These are phyloP conservation scores for Dinothrombium tinctorium DNA, from an alignment of 1,140 invertebrate genomes.

Conservation along the genomic window DNA sequence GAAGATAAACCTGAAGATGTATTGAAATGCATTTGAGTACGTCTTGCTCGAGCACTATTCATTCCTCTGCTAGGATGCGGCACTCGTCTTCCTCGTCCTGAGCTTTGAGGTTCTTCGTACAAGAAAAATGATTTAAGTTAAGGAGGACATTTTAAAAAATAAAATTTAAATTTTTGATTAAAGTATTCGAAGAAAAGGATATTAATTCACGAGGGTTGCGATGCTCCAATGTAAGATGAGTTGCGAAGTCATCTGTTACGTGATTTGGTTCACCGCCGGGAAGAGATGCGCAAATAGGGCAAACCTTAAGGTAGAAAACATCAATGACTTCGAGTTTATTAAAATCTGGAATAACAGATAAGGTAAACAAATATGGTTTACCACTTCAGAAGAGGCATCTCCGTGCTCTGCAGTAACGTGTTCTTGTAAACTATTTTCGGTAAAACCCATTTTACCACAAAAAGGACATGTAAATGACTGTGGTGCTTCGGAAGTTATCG, in stretches of 20 bases:
- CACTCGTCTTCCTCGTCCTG: conserved; percentile 43
- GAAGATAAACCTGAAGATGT: conserved; percentile 50
- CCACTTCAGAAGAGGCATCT: conserved; percentile 62
- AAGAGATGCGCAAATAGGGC: too few species aligned
- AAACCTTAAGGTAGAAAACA: conserved; percentile 83
- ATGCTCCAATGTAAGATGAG: conserved; percentile 83
- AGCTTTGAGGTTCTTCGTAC: conserved; percentile 10
- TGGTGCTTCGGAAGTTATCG: conserved; percentile 56
- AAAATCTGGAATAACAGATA: not conserved
- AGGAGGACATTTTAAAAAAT: not conserved
- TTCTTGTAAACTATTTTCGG: conserved; percentile 67
- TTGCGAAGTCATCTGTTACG: conserved; percentile 89
- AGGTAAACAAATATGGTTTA: conserved; percentile 26
- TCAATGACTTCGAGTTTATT: conserved; percentile 1
- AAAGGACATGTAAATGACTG: conserved; percentile 90
- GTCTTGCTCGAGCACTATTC: conserved; percentile 39
- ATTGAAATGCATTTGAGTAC: conserved; percentile 63
- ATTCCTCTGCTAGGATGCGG: conserved; percentile 51
- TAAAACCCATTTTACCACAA: conserved; percentile 85
- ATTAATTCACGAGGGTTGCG: conserved; percentile 31
- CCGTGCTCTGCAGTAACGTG: conserved; percentile 71
- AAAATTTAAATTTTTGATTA: not conserved
- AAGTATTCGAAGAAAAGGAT: conserved; percentile 17
- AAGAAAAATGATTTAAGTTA: not conserved
- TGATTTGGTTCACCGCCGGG: conserved; percentile 90